Conservation (phyloP, 2,797 vertebrate genomes). For the Chelon labrosus region DNA sequence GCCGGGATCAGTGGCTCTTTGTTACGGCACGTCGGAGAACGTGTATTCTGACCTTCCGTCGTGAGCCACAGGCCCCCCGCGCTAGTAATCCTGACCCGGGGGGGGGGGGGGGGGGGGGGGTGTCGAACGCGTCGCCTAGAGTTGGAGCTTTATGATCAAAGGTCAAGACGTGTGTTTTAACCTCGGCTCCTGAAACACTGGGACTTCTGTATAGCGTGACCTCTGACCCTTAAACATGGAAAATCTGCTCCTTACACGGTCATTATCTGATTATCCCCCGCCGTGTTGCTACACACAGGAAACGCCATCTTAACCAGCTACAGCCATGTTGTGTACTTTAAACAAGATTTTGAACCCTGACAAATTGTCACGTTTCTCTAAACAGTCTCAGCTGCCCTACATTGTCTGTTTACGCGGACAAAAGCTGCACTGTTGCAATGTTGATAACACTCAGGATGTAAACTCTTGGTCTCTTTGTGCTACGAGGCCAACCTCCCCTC, state of each 20-base stretch:
- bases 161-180: conserved; percentile 57
- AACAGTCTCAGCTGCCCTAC: conserved; percentile 44
- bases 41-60: conserved; percentile 38
- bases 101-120: neutral
- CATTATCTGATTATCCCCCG: conserved; percentile 74
- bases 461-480: conserved; percentile 44
- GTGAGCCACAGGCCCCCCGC: conserved; percentile 36
- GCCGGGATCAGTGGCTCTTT: conserved; percentile 67
- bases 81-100: conserved; percentile 40
- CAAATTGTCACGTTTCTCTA: conserved; percentile 62
- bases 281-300: conserved; percentile 64
- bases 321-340: conserved; percentile 47
- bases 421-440: conserved; percentile 45
- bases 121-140: conserved; percentile 36
- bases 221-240: conserved; percentile 57
- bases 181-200: conserved; percentile 55
- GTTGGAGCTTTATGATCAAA: conserved; percentile 46
- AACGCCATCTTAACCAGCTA: conserved; percentile 45
- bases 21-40: conserved; percentile 52
- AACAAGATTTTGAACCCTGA: conserved; percentile 59
- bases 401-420: conserved; percentile 35
- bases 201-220: conserved; percentile 53
- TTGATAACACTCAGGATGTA: conserved; percentile 50
- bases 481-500: conserved; percentile 4
- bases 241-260: conserved; percentile 65